These are phyloP conservation scores for Cephus spinipes DNA, from an alignment of 2,888 invertebrate genomes.

Conservation along the genomic window DNA sequence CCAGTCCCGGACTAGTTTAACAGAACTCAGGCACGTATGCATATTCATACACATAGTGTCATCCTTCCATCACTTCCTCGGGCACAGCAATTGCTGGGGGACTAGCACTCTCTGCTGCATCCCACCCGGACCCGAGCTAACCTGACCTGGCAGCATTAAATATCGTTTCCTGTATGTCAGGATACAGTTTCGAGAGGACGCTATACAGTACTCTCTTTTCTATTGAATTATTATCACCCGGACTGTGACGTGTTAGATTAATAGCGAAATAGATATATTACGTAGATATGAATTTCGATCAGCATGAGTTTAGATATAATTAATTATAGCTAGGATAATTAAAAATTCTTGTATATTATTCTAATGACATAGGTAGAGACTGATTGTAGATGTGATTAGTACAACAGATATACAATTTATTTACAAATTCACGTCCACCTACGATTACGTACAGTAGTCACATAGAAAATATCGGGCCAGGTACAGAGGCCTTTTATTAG, in stretches of 20 bases:
- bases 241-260: not conserved
- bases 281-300: not conserved
- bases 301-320: not conserved
- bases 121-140: conserved; percentile 36
- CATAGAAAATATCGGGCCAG: not conserved
- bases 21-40: not conserved
- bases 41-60: conserved; percentile 52
- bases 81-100: conserved; percentile 49
- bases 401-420: conserved; percentile 58
- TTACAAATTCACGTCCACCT: conserved; percentile 49
- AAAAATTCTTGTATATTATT: no score
- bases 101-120: conserved; percentile 32
- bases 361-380: not conserved
- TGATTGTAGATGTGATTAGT: not conserved
- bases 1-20: conserved; percentile 30
- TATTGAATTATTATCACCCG: not conserved
- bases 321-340: not conserved
- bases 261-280: not conserved
- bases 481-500: not conserved
- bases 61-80: conserved; percentile 59
- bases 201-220: not conserved
- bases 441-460: conserved; percentile 24
- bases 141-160: conserved; percentile 47
- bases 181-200: conserved; percentile 31
- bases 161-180: conserved; percentile 53